phyloP scores from a whole-genome alignment of 1,140 invertebrate species.

The Ruditapes philippinarum region DNA sequence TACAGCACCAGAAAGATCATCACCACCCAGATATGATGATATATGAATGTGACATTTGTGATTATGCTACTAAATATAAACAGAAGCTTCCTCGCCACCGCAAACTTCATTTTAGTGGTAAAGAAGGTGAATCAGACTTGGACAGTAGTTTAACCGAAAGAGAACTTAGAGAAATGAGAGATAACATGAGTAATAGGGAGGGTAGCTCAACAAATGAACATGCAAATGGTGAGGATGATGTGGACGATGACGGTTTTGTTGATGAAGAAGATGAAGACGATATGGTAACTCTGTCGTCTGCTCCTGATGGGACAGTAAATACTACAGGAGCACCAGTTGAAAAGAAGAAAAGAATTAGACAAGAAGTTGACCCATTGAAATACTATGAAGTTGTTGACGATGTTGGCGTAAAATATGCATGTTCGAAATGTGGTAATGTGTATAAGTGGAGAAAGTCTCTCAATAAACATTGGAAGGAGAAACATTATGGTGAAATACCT shows the following conservation, averaged over 20 bases:
- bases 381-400: conserved; percentile 85
- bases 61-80: conserved; percentile 84
- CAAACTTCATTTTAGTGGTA: conserved; percentile 80
- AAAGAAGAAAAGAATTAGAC: conserved; percentile 83
- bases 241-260: conserved; percentile 76
- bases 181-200: conserved; percentile 4
- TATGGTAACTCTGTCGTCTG: conserved; percentile 59
- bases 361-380: conserved; percentile 85
- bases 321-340: conserved; percentile 62
- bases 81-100: conserved; percentile 82
- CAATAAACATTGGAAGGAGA: conserved; percentile 87
- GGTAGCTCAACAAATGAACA: background rate
- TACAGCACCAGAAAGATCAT: conserved; percentile 78
- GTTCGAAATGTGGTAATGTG: conserved; percentile 86
- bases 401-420: conserved; percentile 85
- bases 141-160: conserved; percentile 72
- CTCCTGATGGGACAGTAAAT: conserved; percentile 30
- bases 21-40: conserved; percentile 78
- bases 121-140: conserved; percentile 71
- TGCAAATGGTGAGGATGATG: conserved; percentile 65
- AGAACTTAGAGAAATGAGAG: conserved; percentile 55
- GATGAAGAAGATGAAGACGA: conserved; percentile 80
- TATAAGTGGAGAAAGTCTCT: conserved; percentile 87
- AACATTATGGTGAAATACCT: conserved; percentile 82
- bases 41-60: conserved; percentile 83